phyloP scores from a whole-genome alignment of 2,888 invertebrate genomes.

The Nemapogon koenigi region DNA sequence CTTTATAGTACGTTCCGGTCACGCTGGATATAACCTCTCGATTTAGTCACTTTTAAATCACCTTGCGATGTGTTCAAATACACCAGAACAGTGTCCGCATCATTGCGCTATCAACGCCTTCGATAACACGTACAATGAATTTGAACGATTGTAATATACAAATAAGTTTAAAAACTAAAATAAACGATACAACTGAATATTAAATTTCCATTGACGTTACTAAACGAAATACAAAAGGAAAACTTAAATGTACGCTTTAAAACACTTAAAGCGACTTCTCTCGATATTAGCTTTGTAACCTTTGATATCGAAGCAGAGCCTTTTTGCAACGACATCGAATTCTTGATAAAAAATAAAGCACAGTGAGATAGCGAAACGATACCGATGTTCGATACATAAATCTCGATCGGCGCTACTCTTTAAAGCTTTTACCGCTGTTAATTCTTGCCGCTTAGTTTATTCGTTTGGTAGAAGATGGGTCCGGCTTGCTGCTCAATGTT shows the following conservation, averaged over 20 bases:
- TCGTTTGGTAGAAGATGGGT: constrained; percentile 46
- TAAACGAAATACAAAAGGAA: too few relatives aligned
- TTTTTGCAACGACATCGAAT: constrained; percentile 1
- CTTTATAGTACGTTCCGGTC: too few relatives aligned
- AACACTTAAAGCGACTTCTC: too few relatives aligned
- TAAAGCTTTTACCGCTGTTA: constrained; percentile 63
- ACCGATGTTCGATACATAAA: constrained; percentile 35
- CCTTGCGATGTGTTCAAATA: background rate
- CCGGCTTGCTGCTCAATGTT: constrained; percentile 46
- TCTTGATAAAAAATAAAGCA: constrained; percentile 6
- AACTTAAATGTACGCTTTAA: too few relatives aligned
- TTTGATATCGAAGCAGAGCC: too few relatives aligned
- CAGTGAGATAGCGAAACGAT: constrained; percentile 1
- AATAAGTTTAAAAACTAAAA: too few relatives aligned
- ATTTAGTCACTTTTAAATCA: background rate
- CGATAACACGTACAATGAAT: too few relatives aligned
- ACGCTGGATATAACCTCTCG: background rate
- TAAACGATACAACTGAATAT: too few relatives aligned
- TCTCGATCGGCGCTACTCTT: constrained; percentile 60
- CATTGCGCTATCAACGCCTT: too few relatives aligned
- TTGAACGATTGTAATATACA: too few relatives aligned
- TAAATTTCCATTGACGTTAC: too few relatives aligned
- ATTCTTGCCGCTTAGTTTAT: constrained; percentile 65
- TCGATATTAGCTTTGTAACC: too few relatives aligned
- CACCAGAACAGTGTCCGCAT: background rate